Evolutionary conservation across 2,888 invertebrate species (phyloP).

Genomic region (Ornithoptera alexandrae): DNA sequence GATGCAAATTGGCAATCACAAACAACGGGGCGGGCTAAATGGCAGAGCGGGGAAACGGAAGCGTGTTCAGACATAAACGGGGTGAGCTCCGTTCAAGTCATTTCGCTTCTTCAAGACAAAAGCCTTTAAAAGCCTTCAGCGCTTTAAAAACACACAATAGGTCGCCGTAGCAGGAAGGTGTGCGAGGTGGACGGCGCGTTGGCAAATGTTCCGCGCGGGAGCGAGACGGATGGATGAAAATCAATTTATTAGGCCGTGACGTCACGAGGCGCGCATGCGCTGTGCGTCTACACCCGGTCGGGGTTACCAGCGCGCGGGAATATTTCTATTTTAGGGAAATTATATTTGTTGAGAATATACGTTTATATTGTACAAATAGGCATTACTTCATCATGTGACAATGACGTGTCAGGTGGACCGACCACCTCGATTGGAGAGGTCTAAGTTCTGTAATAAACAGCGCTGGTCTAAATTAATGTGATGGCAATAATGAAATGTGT

Average conservation of each 20-base stretch:
- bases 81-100: conserved; percentile 56
- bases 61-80: conserved; percentile 50
- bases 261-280: conserved; percentile 75
- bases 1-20: conserved; percentile 10
- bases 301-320: conserved; percentile 55
- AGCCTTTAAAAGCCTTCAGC: conserved; percentile 63
- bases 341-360: no score
- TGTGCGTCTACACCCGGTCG: conserved; percentile 57
- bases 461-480: no score
- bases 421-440: no score
- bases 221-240: conserved; percentile 68
- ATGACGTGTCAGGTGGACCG: no score
- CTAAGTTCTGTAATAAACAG: no score
- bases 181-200: conserved; percentile 52
- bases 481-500: no score
- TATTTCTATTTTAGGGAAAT: conserved; percentile 30
- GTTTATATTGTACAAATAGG: no score
- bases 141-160: conserved; percentile 74
- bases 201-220: conserved; percentile 37
- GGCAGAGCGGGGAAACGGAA: conserved; percentile 33
- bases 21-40: conserved; percentile 26
- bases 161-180: conserved; percentile 68
- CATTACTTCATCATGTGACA: no score
- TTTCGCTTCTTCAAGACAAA: conserved; percentile 67
- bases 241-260: conserved; percentile 80